Evolutionary conservation across 2,888 invertebrate species (phyloP).

Genomic region (Gari tellinella): DNA sequence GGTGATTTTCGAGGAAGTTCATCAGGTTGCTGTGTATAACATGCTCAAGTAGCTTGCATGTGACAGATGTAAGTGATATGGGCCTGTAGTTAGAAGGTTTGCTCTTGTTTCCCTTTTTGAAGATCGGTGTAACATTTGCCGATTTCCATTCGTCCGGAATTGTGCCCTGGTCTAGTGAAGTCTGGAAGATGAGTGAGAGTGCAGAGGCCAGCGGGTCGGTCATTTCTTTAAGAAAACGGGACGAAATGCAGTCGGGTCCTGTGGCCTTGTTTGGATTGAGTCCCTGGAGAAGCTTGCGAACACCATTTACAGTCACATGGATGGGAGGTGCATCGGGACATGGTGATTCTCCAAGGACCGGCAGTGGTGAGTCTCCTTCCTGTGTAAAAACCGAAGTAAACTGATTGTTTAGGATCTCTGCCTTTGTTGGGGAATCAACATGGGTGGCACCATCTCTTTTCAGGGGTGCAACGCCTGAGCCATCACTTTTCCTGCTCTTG

Average conservation of each 20-base stretch:
- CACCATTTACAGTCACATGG: neutral
- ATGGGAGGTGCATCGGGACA: neutral
- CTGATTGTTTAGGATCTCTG: conserved; percentile 15
- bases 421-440: conserved; percentile 2
- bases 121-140: neutral
- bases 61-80: neutral
- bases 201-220: neutral
- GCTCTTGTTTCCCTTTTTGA: conserved; percentile 1
- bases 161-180: too few species aligned
- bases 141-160: too few species aligned
- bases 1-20: neutral
- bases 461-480: conserved; percentile 5
- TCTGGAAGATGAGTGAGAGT: too few species aligned
- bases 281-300: neutral
- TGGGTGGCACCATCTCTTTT: conserved; percentile 6
- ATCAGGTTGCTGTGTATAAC: neutral
- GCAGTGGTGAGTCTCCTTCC: conserved; percentile 1
- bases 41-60: neutral
- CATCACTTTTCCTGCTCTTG: conserved; percentile 13
- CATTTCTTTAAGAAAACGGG: too few species aligned
- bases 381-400: conserved; percentile 7
- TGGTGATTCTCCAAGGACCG: neutral
- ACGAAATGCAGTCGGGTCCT: too few species aligned
- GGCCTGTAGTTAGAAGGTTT: conserved; percentile 6
- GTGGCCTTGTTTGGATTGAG: neutral